Evolutionary conservation across 1,140 invertebrate species (phyloP).

Genomic region (Pemphigus obesinymphae): DNA sequence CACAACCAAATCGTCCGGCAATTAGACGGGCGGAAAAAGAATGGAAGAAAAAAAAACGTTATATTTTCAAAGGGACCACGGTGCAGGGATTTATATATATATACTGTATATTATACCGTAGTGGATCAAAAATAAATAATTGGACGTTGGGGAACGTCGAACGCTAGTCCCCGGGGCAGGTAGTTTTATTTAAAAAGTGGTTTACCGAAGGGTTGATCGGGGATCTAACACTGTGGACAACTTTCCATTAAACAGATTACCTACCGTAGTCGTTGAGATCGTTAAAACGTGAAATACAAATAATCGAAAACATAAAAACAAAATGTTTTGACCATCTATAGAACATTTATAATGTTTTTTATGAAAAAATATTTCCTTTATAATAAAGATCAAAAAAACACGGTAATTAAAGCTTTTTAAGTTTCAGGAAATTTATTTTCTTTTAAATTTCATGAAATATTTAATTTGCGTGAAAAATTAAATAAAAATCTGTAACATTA

Average conservation of each 20-base stretch:
- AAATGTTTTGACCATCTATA: too few relatives aligned
- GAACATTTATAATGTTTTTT: too few relatives aligned
- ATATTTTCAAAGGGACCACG: slow-evolving; percentile 17
- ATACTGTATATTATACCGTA: not conserved
- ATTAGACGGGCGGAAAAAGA: slow-evolving; percentile 19
- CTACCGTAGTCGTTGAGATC: not conserved
- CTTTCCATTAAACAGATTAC: slow-evolving; percentile 35
- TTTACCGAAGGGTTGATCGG: slow-evolving; percentile 15
- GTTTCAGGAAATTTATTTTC: too few relatives aligned
- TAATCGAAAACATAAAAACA: not conserved
- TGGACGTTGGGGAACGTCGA: slow-evolving; percentile 8
- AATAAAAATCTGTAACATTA: too few relatives aligned
- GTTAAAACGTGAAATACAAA: not conserved
- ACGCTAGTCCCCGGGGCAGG: not conserved
- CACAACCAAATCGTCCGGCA: slow-evolving; percentile 18
- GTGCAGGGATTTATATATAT: not conserved
- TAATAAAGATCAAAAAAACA: too few relatives aligned
- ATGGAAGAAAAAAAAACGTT: slow-evolving; percentile 1
- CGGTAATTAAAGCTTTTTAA: too few relatives aligned
- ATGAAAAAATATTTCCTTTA: too few relatives aligned
- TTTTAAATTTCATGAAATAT: too few relatives aligned
- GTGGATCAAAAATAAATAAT: slow-evolving; percentile 29
- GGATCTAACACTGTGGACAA: not conserved
- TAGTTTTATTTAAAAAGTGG: slow-evolving; percentile 25
- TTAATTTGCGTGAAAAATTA: too few relatives aligned